phyloP scores from a whole-genome alignment of 2,113 vertebrate species.

The Pycnonotus jocosus region DNA sequence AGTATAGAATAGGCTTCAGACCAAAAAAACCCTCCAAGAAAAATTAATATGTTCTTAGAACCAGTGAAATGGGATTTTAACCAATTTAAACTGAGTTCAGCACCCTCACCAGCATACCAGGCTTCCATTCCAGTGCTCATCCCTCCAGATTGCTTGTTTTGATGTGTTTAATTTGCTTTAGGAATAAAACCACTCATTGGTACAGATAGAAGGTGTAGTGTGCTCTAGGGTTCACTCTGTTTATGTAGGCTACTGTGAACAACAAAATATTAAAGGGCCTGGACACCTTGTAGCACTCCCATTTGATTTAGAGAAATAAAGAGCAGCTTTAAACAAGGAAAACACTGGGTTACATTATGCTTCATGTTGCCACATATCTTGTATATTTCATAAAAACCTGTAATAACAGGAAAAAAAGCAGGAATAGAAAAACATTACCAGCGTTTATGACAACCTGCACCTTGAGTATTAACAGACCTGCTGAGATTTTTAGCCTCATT shows the following conservation, averaged over 20 bases:
- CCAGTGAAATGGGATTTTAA: neutral
- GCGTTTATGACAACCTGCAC: slow-evolving; percentile 8
- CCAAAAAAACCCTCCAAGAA: neutral
- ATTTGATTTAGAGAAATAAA: neutral
- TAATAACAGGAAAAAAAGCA: neutral
- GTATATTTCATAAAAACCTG: neutral
- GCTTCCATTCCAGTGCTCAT: neutral
- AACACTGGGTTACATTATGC: neutral
- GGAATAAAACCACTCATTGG: neutral
- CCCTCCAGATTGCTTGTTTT: neutral
- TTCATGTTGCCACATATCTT: neutral
- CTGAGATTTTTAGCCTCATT: neutral
- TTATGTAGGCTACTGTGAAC: neutral
- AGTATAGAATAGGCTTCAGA: neutral
- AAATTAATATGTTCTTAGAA: neutral
- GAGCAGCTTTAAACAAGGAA: neutral
- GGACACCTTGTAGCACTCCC: neutral
- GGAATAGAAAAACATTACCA: neutral
- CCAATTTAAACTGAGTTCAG: neutral
- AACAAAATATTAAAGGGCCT: neutral
- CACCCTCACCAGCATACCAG: neutral
- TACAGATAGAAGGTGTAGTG: neutral
- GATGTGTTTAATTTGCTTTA: neutral
- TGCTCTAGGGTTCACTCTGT: neutral
- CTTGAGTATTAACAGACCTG: slow-evolving; percentile 9